These are phyloP conservation scores for Ectobius pallidus DNA, from an alignment of 2,888 invertebrate genomes.

Conservation along the genomic window DNA sequence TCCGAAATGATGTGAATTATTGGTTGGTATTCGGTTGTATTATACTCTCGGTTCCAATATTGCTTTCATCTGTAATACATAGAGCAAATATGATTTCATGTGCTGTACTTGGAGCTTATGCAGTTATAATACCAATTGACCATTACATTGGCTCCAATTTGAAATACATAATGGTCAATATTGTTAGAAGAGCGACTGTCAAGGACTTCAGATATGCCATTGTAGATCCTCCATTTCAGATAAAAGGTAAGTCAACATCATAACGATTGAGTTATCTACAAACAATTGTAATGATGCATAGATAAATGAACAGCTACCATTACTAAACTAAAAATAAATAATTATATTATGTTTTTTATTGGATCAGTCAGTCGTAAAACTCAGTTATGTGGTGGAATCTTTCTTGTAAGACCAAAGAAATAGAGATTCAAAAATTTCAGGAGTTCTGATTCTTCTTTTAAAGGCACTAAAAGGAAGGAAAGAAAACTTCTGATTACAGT, in stretches of 20 bases:
- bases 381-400: too few relatives aligned
- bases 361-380: too few relatives aligned
- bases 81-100: constrained; percentile 67
- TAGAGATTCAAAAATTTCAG: too few relatives aligned
- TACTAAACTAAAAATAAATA: too few relatives aligned
- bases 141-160: constrained; percentile 68
- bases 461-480: too few relatives aligned
- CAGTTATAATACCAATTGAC: constrained; percentile 66
- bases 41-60: constrained; percentile 58
- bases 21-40: constrained; percentile 66
- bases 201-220: constrained; percentile 63
- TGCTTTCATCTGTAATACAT: constrained; percentile 59
- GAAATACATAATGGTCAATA: constrained; percentile 71
- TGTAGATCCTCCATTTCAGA: constrained; percentile 65
- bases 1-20: constrained; percentile 64
- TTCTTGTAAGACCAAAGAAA: too few relatives aligned
- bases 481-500: too few relatives aligned
- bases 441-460: too few relatives aligned
- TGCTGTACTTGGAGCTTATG: constrained; percentile 68
- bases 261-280: too few relatives aligned
- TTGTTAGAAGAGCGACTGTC: constrained; percentile 64
- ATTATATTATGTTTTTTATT: too few relatives aligned
- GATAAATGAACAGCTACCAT: neutral
- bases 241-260: constrained; percentile 60
- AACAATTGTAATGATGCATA: constrained; percentile 1